Evolutionary conservation across 2,797 vertebrate genomes (phyloP), one percentile per base, ranked within the genome.

Genomic region (Buphagus erythrorhynchus): DNA sequence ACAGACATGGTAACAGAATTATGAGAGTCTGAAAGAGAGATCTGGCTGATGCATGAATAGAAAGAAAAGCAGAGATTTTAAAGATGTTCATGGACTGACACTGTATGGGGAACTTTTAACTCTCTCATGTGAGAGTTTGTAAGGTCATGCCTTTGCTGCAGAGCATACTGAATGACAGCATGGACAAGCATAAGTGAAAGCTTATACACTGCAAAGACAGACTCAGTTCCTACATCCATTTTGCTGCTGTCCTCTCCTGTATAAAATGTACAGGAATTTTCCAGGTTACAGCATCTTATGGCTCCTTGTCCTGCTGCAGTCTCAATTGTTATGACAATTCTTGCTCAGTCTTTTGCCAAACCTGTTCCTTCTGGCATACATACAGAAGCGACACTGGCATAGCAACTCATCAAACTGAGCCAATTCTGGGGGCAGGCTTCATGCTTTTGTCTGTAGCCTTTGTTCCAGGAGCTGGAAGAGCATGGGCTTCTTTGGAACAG

Each of bases 311-410:
- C 81, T 92, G 54, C 84, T 87, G 74, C 65, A 77, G 28, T 63
- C 71, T 89, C 38, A 20, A 93, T 85, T 96, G 93, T 81, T 83
- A 80, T 91, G 91, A 66, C 80, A 88, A 87, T 82, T 80, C 31
- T 58, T 77, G 43, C 43, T 90, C 86, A 90, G n/a, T 24, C 35
- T 75, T 87, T 80, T 72, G 65, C 66, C 54, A 48, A 80, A 89
- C 13, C 20, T 79, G 43, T n/a, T 75, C 58, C 61, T 86, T 66
- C 58, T 88, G 63, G 68, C 71, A 61, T 45, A 24, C 0, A 0
- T 61, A 43, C 38, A 76, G 59, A 73, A 93, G 35, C 38, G 59
- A 49, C 51, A 43, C 14, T 57, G 66, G 38, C 67, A 45, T 58
- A 94, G 61, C 36, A 46, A 25, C 78, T 78, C 68, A 31, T 72